Conservation (phyloP, 2,113 vertebrate genomes). For the Cryptotis parvus region DNA sequence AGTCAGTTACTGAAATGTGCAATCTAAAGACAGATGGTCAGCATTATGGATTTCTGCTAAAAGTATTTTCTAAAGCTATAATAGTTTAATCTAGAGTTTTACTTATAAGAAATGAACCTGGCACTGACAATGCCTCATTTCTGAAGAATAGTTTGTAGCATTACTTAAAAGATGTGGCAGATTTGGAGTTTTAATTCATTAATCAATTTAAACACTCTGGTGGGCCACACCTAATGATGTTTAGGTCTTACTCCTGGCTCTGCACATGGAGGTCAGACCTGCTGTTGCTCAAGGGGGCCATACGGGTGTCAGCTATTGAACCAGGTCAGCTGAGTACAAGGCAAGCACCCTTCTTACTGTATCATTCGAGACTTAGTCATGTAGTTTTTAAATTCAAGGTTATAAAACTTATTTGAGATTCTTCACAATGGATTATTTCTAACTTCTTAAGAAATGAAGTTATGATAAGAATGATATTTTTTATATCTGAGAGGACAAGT, state of each 20-base stretch:
- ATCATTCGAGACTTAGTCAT: too few relatives aligned
- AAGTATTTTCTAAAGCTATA: neutral
- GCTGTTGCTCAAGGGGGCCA: too few relatives aligned
- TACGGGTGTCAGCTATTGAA: too few relatives aligned
- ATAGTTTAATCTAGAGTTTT: constrained; percentile 44
- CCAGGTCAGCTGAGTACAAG: too few relatives aligned
- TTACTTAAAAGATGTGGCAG: neutral
- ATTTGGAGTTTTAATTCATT: too few relatives aligned
- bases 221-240: too few relatives aligned
- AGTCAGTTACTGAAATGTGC: constrained; percentile 56
- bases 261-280: too few relatives aligned
- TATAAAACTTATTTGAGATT: neutral
- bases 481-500: constrained; percentile 2
- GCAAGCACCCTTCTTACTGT: too few relatives aligned
- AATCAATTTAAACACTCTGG: too few relatives aligned
- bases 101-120: neutral
- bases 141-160: constrained; percentile 3
- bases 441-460: neutral
- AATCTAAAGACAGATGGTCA: constrained; percentile 63
- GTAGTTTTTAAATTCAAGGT: neutral
- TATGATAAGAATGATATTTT: constrained; percentile 41
- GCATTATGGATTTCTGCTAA: neutral
- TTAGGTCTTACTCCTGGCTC: too few relatives aligned
- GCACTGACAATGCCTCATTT: constrained; percentile 2
- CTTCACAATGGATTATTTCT: constrained; percentile 1